Conservation (phyloP, 2,888 invertebrate genomes). For the Panopea generosa region DNA sequence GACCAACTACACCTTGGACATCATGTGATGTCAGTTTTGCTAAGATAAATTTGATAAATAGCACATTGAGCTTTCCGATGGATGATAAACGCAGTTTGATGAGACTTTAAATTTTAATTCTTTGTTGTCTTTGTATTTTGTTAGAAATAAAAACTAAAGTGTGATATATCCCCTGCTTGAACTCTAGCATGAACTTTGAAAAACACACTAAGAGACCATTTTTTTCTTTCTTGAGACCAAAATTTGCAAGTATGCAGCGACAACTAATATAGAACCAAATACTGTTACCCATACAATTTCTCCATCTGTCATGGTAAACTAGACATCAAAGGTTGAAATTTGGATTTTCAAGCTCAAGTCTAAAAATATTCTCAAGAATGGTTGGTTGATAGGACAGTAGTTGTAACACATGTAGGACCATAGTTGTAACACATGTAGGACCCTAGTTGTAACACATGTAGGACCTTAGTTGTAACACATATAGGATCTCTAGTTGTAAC, state of each 20-base stretch:
- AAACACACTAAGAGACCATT: no score
- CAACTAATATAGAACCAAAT: no score
- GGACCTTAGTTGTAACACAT: no score
- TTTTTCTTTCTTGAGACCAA: no score
- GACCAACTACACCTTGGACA: conserved; percentile 45
- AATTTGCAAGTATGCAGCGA: neutral
- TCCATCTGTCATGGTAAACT: no score
- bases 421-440: neutral
- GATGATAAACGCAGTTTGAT: neutral
- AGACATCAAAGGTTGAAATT: no score
- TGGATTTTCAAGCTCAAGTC: no score
- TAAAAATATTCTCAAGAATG: no score
- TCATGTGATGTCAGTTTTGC: conserved; percentile 42
- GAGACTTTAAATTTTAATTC: neutral
- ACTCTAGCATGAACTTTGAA: no score
- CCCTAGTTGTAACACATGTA: no score
- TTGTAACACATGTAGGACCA: neutral
- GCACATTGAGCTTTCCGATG: conserved; percentile 11
- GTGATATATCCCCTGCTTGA: neutral
- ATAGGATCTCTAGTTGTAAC: no score
- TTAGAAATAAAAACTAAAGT: neutral
- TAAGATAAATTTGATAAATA: conserved; percentile 41
- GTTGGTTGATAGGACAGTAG: neutral
- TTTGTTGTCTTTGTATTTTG: neutral
- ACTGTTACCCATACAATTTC: no score